phyloP scores from a whole-genome alignment of 2,113 vertebrate species.

The Pipra filicauda region DNA sequence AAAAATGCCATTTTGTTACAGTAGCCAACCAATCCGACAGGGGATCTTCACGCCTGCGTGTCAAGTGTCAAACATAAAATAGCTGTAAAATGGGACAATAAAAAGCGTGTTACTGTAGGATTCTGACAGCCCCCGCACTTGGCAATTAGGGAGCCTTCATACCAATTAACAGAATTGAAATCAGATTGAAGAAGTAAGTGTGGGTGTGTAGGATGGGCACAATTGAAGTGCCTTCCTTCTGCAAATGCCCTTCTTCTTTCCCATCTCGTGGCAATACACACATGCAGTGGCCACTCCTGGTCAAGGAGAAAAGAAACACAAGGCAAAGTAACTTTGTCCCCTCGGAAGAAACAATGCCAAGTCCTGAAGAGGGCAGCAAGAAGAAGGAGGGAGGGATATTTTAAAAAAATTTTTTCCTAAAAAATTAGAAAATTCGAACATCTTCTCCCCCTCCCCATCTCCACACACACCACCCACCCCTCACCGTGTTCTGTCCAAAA shows the following conservation, averaged over 20 bases:
- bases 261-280: fast-evolving
- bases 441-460: conserved; percentile 12
- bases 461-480: conserved; percentile 46
- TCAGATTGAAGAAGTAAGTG: not conserved
- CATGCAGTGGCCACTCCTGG: not conserved
- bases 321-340: not conserved
- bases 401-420: not conserved
- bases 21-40: not conserved
- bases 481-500: conserved; percentile 81
- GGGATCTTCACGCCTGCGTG: conserved; percentile 18
- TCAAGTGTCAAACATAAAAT: conserved; percentile 45
- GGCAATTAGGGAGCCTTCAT: not conserved
- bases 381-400: not conserved
- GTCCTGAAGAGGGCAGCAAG: not conserved
- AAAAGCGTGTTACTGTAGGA: conserved; percentile 28
- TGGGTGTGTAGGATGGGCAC: not conserved
- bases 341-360: not conserved
- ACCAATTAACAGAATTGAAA: conserved; percentile 50
- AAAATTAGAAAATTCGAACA: conserved; percentile 57
- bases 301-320: not conserved
- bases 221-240: not conserved
- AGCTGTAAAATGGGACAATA: conserved; percentile 33
- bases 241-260: not conserved
- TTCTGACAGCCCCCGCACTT: not conserved
- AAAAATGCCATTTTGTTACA: conserved; percentile 45